Base-by-base conservation (phyloP, 2,797 vertebrate genomes). In the Dicrostonyx torquatus region DNA sequence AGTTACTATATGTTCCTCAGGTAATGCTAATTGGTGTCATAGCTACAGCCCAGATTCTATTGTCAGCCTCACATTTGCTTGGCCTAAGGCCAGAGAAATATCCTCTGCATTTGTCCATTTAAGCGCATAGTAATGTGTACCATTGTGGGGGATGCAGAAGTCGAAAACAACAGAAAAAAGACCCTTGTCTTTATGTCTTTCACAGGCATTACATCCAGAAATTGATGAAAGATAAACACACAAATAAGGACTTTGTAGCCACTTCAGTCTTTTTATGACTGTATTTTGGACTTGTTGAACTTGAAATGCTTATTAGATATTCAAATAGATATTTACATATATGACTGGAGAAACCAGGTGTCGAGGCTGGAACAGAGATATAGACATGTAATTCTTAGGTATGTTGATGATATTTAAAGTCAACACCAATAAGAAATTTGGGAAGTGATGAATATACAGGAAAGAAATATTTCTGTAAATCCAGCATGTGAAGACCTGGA, bases 321-420 rank as follows among this genome's bases (percentile, higher is more conserved):
- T 45, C 55, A 87, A n/a, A 68, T 24, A 79, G 34, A 72, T 48
- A 95, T 50, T 17, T 68, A 20, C n/a, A 58, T 78, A 0, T 62
- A 20, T 78, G 50, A 29, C 37, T 75, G n/a, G 18, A 82, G 2
- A 82, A 29, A 55, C 89, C 70, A 93, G 72, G 93, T 43, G 4
- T 18, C 20, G 76, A 15, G 4, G 53, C 24, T 83, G 8, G 14
- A 26, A 37, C 22, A 58, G n/a, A 87, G 18, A 72, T 50, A 87
- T 9, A 87, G 55, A 91, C 34, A 37, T 55, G 29, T 17, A 95
- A 76, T 31, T 82, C 34, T 31, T 15, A 37, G 83, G 9, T 40
- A 50, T 68, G 68, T 95, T 60, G 62, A 64, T 87, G 26, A 20
- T 55, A 62, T 80, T 90, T 78, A 88, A 92, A 89, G 37, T 55